These are phyloP conservation scores for Capra hircus DNA, from an alignment of 2,113 vertebrate species.

Conservation along the genomic window DNA sequence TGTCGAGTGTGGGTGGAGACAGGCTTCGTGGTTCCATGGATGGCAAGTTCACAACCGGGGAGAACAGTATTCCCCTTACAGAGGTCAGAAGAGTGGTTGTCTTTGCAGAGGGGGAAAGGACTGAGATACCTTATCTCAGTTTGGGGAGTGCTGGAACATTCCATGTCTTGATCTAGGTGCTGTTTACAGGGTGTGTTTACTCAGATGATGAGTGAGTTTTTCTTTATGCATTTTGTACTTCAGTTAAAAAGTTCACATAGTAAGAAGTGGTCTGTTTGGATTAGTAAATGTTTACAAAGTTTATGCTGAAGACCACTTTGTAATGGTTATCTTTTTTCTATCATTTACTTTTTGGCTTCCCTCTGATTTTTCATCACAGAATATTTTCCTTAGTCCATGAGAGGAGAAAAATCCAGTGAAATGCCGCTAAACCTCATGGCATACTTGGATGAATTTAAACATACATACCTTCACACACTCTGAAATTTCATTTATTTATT, in stretches of 20 bases:
- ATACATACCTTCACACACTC: neutral
- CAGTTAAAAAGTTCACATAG: neutral
- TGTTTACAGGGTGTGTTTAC: neutral
- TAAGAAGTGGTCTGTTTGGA: neutral
- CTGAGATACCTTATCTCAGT: neutral
- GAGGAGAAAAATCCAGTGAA: neutral
- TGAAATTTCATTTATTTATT: neutral
- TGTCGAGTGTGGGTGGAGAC: accelerated
- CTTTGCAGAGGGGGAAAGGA: neutral
- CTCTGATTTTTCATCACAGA: neutral
- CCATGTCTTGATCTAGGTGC: neutral
- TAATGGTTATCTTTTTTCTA: neutral
- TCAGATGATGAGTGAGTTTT: neutral
- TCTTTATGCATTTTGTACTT: neutral
- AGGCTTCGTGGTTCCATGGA: neutral
- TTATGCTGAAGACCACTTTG: neutral
- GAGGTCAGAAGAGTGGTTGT: neutral
- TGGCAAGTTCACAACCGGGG: neutral
- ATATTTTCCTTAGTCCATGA: neutral
- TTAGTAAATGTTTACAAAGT: neutral
- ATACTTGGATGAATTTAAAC: neutral
- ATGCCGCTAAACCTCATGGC: neutral
- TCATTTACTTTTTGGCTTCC: neutral
- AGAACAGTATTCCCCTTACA: neutral
- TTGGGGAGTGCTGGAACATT: neutral